These are phyloP conservation scores for Nibea coibor DNA, from an alignment of 2,113 vertebrate genomes.

Conservation along the genomic window DNA sequence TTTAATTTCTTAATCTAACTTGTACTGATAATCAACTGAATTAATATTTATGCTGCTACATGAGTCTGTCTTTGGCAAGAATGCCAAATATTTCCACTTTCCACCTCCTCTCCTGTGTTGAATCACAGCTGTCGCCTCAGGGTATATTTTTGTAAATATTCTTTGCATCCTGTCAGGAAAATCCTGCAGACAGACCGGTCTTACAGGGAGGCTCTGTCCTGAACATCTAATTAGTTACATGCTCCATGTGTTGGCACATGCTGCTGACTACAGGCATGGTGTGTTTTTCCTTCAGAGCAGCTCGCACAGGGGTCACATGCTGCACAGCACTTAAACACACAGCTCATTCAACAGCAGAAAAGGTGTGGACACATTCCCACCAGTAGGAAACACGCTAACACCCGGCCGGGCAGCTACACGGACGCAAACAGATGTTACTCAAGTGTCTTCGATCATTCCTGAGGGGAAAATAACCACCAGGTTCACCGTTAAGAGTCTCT, in stretches of 20 bases:
- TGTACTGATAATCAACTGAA: too few species aligned
- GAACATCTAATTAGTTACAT: constrained; percentile 10
- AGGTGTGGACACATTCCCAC: constrained; percentile 54
- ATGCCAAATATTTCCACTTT: neutral
- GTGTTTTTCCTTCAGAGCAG: constrained; percentile 25
- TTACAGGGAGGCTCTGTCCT: constrained; percentile 9
- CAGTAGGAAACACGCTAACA: constrained; percentile 38
- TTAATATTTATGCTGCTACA: neutral
- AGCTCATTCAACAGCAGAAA: constrained; percentile 57
- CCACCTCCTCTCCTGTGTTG: too few species aligned
- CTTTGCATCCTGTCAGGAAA: neutral
- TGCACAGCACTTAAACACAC: constrained; percentile 51
- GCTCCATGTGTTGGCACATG: constrained; percentile 2
- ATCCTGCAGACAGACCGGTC: neutral
- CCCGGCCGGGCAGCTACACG: constrained; percentile 2
- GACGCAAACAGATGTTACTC: constrained; percentile 1
- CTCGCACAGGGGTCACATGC: constrained; percentile 54
- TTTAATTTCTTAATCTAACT: too few species aligned
- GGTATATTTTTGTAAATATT: neutral
- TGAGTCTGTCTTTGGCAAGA: neutral
- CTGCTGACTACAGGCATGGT: constrained; percentile 9
- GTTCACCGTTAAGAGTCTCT: neutral
- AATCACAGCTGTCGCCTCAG: neutral
- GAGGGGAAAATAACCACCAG: neutral
- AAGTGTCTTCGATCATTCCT: constrained; percentile 7